Conservation (phyloP, 1,140 invertebrate genomes). For the Limonius californicus region DNA sequence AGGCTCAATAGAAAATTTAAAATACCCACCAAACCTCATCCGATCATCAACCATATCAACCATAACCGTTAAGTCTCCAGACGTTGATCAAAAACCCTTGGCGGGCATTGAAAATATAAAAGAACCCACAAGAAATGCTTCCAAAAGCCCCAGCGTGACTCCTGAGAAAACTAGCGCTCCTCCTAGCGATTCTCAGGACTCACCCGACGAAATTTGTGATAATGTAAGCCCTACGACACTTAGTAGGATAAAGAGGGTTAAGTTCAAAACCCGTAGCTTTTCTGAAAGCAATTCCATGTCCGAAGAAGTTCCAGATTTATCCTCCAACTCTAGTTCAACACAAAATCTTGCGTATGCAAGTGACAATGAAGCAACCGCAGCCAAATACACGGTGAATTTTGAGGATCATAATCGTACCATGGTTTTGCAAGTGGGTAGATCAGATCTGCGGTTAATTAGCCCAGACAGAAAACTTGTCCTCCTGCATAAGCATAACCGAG, state of each 20-base stretch:
- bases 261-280: slow-evolving; percentile 1
- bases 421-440: slow-evolving; percentile 84
- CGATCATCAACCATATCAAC: slow-evolving; percentile 1
- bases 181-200: background rate
- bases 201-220: slow-evolving; percentile 3
- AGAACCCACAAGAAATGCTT: background rate
- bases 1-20: background rate
- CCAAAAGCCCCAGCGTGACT: background rate
- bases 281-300: slow-evolving; percentile 3
- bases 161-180: slow-evolving; percentile 4
- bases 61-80: background rate
- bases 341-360: background rate
- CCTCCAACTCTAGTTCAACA: background rate
- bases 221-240: background rate
- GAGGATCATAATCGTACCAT: slow-evolving; percentile 85
- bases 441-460: slow-evolving; percentile 85
- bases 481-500: slow-evolving; percentile 79
- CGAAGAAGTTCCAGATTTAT: background rate
- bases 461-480: slow-evolving; percentile 87
- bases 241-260: background rate
- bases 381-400: slow-evolving; percentile 15
- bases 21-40: slow-evolving; percentile 1
- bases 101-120: slow-evolving; percentile 11
- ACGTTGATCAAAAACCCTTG: background rate
- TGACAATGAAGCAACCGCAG: background rate